These are phyloP conservation scores for Orthosia incerta DNA, from an alignment of 2,888 invertebrate species.

Conservation along the genomic window DNA sequence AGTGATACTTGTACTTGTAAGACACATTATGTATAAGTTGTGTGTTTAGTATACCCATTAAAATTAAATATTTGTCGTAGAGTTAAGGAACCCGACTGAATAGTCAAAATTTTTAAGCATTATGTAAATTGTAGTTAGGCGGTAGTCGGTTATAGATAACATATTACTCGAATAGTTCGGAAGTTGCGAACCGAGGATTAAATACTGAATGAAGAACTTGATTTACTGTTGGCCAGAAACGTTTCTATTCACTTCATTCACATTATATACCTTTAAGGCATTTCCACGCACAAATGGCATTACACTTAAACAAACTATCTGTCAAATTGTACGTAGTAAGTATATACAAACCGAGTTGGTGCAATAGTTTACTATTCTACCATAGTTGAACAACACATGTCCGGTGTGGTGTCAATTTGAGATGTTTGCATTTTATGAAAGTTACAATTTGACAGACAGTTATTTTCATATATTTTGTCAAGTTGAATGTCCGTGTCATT, in stretches of 20 bases:
- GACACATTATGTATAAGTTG: constrained; percentile 58
- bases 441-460: constrained; percentile 33
- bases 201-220: constrained; percentile 48
- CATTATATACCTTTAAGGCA: constrained; percentile 42
- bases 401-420: neutral
- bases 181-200: constrained; percentile 55
- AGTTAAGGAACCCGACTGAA: constrained; percentile 89
- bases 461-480: constrained; percentile 49
- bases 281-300: constrained; percentile 59
- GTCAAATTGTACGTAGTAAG: constrained; percentile 35
- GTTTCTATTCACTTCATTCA: constrained; percentile 54
- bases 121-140: constrained; percentile 81
- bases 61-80: constrained; percentile 77
- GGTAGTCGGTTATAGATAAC: constrained; percentile 78
- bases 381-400: neutral
- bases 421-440: constrained; percentile 13
- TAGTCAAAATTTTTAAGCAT: constrained; percentile 89
- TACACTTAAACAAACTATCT: constrained; percentile 29
- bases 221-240: constrained; percentile 42
- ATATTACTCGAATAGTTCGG: constrained; percentile 73
- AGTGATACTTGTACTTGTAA: constrained; percentile 56
- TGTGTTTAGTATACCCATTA: constrained; percentile 68
- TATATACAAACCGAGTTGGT: constrained; percentile 3
- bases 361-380: constrained; percentile 6
- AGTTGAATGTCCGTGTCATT: constrained; percentile 65